Evolutionary conservation across 2,888 invertebrate species (phyloP).

Genomic region (Mesorhabditis sp.): DNA sequence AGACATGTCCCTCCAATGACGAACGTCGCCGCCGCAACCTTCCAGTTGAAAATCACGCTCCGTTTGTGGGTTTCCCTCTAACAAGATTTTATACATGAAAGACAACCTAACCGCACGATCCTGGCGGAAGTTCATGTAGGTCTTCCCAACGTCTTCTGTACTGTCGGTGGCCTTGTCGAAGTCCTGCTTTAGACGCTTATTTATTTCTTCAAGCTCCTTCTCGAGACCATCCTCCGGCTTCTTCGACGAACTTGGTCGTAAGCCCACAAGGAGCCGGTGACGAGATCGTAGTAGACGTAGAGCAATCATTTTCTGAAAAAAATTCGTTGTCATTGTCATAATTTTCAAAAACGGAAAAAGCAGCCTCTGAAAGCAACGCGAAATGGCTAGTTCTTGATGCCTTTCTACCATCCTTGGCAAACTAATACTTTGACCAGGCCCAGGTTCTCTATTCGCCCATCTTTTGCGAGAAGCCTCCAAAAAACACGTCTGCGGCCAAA

Average conservation of each 20-base stretch:
- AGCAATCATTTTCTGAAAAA: too few species aligned
- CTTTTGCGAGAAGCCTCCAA: too few species aligned
- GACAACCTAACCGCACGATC: conserved; percentile 28
- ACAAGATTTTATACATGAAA: background rate
- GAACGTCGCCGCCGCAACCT: conserved; percentile 33
- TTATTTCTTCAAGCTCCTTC: conserved; percentile 28
- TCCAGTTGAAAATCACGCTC: conserved; percentile 46
- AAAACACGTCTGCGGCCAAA: too few species aligned
- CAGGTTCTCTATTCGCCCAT: too few species aligned
- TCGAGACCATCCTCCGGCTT: conserved; percentile 22
- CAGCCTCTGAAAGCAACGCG: too few species aligned
- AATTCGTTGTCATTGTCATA: too few species aligned
- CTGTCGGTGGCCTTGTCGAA: conserved; percentile 15
- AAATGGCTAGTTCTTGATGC: too few species aligned
- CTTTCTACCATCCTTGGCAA: too few species aligned
- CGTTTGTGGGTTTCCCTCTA: conserved; percentile 33
- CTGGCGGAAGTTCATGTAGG: conserved; percentile 49
- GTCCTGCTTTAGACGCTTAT: conserved; percentile 24
- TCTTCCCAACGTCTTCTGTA: conserved; percentile 33
- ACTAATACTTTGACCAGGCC: too few species aligned
- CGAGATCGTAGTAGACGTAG: too few species aligned
- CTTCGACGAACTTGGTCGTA: background rate
- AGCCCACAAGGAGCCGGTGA: too few species aligned
- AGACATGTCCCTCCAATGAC: conserved; percentile 37
- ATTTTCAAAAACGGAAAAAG: too few species aligned